phyloP scores from a whole-genome alignment of 1,140 invertebrate genomes.

The Amphibalanus amphitrite region DNA sequence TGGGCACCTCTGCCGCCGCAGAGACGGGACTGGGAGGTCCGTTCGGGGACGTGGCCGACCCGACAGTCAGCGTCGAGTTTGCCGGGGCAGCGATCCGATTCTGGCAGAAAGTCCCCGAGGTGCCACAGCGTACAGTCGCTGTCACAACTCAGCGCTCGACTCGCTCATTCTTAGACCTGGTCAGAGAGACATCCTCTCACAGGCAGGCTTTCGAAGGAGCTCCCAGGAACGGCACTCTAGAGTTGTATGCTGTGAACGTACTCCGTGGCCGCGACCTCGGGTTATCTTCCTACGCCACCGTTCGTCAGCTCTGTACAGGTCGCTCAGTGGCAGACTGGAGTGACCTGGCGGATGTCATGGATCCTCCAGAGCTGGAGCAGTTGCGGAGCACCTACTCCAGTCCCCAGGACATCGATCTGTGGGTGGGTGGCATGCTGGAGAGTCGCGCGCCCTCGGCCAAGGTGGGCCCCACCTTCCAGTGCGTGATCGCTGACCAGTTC shows the following conservation, averaged over 20 bases:
- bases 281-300: slow-evolving; percentile 75
- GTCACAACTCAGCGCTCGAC: too few relatives aligned
- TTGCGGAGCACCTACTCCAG: slow-evolving; percentile 76
- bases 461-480: slow-evolving; percentile 82
- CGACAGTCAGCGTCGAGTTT: slow-evolving; percentile 28
- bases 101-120: slow-evolving; percentile 27
- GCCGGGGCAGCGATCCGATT: slow-evolving; percentile 34
- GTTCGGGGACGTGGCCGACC: slow-evolving; percentile 21
- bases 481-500: slow-evolving; percentile 84
- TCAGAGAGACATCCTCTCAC: slow-evolving; percentile 15
- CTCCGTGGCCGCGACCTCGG: slow-evolving; percentile 88
- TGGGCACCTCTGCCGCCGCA: slow-evolving; percentile 22
- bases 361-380: slow-evolving; percentile 48
- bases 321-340: slow-evolving; percentile 64
- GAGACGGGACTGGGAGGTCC: slow-evolving; percentile 9
- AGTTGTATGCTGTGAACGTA: slow-evolving; percentile 92
- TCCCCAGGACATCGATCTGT: slow-evolving; percentile 83
- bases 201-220: slow-evolving; percentile 15
- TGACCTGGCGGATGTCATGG: slow-evolving; percentile 67
- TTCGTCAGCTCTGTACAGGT: slow-evolving; percentile 75
- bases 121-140: too few relatives aligned
- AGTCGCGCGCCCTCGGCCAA: slow-evolving; percentile 62
- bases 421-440: slow-evolving; percentile 91
- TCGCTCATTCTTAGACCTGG: too few relatives aligned
- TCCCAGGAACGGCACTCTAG: slow-evolving; percentile 39